Base-by-base conservation (phyloP, 2,888 invertebrate species). In the Mythimna impura region DNA sequence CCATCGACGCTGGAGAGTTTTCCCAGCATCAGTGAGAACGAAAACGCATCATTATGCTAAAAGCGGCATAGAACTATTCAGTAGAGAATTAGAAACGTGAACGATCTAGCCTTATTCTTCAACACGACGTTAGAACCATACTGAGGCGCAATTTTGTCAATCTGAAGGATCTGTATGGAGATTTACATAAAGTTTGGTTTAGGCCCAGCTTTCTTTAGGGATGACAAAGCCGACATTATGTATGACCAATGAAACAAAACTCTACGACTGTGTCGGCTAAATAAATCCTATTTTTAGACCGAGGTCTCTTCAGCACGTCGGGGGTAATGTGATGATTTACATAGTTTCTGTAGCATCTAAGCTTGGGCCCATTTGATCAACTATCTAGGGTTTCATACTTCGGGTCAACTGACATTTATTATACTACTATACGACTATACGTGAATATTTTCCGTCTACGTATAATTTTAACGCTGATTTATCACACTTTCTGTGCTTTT, bases 261-360 rank as follows among this genome's bases (percentile, higher is more conserved):
- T 22, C 50, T 34, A 12, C 17, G 30, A 17, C 58, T 52, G 57
- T 43, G 36, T 20, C 36, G 22, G 17, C 58, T 43, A 25, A 50
- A 14, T 52, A 57, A 25, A 57, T 43, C 30, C n/a, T 79, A 79
- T 67, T 82, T 78, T 65, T 72, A 82, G 64, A 47, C 10, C 36
- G 36, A 61, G 61, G 10, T 8, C 62, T 22, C 43, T 34, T 34
- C 55, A 54, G 20, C 22, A 30, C 40, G 65, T n/a, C 52, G 22
- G 20, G 64, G 17, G 60, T 61, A 54, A 72, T 72, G 34, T 60
- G 43, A 71, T 72, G 10, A 72, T 78, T 58, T 70, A 77, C 78
- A 81, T 78, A 58, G 20, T 78, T 60, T 64, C 34, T 57, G 55
- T 36, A 17, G n/a, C n/a, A 10, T 9, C 47, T 30, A 20, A 57